Conservation (phyloP, 2,797 vertebrate genomes). For the Propithecus deckenii region DNA sequence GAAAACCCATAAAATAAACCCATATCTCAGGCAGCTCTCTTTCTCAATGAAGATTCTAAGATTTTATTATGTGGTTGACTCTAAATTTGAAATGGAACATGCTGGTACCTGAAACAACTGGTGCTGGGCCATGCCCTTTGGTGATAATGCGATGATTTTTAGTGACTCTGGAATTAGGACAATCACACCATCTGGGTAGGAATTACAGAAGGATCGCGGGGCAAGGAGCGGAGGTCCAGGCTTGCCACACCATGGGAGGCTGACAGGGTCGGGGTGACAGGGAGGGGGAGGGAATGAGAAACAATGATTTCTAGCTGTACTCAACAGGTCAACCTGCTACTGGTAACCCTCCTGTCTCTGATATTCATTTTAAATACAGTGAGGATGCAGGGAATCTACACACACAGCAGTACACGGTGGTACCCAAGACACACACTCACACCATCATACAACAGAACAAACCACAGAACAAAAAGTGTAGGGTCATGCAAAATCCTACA, state of each 20-base stretch:
- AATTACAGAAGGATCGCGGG: neutral
- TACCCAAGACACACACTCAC: neutral
- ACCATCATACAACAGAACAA: neutral
- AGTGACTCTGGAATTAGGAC: slow-evolving; percentile 62
- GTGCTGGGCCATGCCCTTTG: slow-evolving; percentile 31
- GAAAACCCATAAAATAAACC: neutral
- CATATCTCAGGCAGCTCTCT: neutral
- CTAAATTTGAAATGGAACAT: neutral
- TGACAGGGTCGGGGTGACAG: neutral
- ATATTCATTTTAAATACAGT: neutral
- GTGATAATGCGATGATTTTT: neutral
- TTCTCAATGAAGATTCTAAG: neutral
- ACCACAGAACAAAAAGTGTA: neutral
- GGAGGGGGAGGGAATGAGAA: neutral
- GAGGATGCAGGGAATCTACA: neutral
- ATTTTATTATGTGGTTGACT: neutral
- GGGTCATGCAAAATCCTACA: neutral
- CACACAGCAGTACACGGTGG: neutral
- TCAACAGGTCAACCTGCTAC: neutral
- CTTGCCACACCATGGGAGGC: neutral
- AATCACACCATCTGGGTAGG: neutral
- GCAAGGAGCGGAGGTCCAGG: neutral
- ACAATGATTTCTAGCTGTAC: rapidly evolving
- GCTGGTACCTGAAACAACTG: neutral
- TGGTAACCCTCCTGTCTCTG: neutral